phyloP scores from a whole-genome alignment of 2,113 vertebrate species.

The Lota lota region DNA sequence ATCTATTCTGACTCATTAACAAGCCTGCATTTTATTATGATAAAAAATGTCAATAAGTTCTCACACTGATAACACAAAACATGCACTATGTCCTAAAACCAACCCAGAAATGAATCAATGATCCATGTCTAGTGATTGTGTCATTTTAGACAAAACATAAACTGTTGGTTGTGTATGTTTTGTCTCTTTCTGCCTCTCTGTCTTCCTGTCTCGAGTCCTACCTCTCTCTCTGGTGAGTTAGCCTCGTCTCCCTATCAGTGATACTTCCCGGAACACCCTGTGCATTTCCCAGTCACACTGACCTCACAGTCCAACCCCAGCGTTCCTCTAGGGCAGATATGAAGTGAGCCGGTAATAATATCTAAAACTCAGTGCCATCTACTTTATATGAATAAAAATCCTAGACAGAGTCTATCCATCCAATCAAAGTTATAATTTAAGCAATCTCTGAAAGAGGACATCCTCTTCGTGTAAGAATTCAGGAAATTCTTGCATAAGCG shows the following conservation, averaged over 20 bases:
- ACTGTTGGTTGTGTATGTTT: neutral
- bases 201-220: neutral
- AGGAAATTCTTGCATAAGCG: too few species aligned
- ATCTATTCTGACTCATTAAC: too few species aligned
- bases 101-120: too few species aligned
- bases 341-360: neutral
- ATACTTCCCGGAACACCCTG: neutral
- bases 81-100: too few species aligned
- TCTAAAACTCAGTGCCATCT: neutral
- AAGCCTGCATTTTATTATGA: too few species aligned
- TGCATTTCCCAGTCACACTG: conserved; percentile 1
- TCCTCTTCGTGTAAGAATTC: neutral
- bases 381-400: neutral
- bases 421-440: neutral
- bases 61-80: too few species aligned
- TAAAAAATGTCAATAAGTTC: too few species aligned
- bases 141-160: too few species aligned
- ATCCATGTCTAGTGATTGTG: too few species aligned
- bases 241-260: neutral
- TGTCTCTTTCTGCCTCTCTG: neutral
- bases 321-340: neutral
- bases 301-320: neutral
- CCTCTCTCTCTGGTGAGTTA: neutral
- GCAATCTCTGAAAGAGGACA: neutral
- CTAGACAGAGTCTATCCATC: neutral